Base-by-base conservation (phyloP, 2,797 vertebrate genomes). In the Gymnopithys bicolor region DNA sequence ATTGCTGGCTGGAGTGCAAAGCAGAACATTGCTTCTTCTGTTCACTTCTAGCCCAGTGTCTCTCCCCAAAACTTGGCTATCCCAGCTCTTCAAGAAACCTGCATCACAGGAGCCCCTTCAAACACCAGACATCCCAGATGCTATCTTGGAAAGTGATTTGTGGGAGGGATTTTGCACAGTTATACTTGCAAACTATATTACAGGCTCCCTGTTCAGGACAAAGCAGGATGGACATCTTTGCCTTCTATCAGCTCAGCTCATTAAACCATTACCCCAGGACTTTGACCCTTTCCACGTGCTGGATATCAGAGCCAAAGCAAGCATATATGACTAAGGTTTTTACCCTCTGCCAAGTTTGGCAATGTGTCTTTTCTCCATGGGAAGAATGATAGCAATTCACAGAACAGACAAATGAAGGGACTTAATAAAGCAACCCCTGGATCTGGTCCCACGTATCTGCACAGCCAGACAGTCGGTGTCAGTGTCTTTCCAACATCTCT, bases 1-100 rank as follows among this genome's bases (percentile, higher is more conserved):
- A 93, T 68, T 94, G 55, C 35, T 94, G 95, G 95, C 91, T 83
- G 70, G 59, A 90, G 68, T 13, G 46, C 94, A 83, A 77, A 87
- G 69, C 70, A 80, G 75, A 91, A 89, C 82, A 87, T 70, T 83
- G 66, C 59, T 86, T 86, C 64, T 41, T 58, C 75, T 94, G 74
- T 93, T 90, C 6, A 6, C 37, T 89, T 69, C 39, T 45, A 74
- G 48, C 39, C 43, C 68, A 71, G 68, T 48, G 33, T 84, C 77
- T 90, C 81, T 64, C 59, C 58, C 52, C 6, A 7, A 28, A 90
- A 39, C 37, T 33, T 2, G 0, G 41, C 53, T 52, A 48, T 45
- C 18, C 37, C 45, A 79, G 32, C 48, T 63, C 51, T 55, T 78
- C 33, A 46, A 67, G 66, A 81, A 84, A 76, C 28, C 79, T 48